Evolutionary conservation across 2,888 invertebrate genomes (phyloP), one percentile per base, ranked within the genome.

Genomic region (Papilio elwesi): DNA sequence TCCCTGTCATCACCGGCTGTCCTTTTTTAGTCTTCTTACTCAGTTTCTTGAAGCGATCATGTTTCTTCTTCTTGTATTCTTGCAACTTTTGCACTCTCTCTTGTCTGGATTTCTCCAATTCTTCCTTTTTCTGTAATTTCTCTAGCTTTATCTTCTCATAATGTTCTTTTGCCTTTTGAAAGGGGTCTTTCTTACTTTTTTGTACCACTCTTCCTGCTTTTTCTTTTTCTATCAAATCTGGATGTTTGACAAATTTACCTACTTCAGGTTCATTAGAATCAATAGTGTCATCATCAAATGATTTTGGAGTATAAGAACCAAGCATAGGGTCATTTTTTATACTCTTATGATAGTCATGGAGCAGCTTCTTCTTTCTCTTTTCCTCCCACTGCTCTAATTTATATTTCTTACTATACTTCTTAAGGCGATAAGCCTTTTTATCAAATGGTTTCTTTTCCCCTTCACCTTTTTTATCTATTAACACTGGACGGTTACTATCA

Each of bases 1-100:
- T 94, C 70, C 96, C 96, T 74, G 96, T 97, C 97, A 98, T 98
- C 2, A 97, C 90, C 0, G 98, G 98, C 83, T 98, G 98, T 0
- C 98, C 98, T 80, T 95, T 97, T 79, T 95, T 96, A 0, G 96
- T 98, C 83, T 96, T 97, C 83, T 96, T 96, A 65, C 96, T 96
- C 57, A 98, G 88, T 76, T 95, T 96, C 87, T 96, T 97, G 75
- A 94, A 96, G 73, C 95, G 95, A 66, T 96, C 95, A 64, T 95
- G 91, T 79, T 96, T 97, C 79, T 96, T 96, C 82, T 96, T 94
- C 79, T 96, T 96, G 80, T 96, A 97, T 76, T 95, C 94, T 77
- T 94, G 93, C 53, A 96, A 80, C 12, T 96, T 96, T 81, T 95
- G 92, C 70, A 94, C 93, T 77, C 92, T 94, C 81, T 96, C 96